These are phyloP conservation scores for Gorsachius magnificus DNA, from an alignment of 2,797 vertebrate genomes.

Conservation along the genomic window DNA sequence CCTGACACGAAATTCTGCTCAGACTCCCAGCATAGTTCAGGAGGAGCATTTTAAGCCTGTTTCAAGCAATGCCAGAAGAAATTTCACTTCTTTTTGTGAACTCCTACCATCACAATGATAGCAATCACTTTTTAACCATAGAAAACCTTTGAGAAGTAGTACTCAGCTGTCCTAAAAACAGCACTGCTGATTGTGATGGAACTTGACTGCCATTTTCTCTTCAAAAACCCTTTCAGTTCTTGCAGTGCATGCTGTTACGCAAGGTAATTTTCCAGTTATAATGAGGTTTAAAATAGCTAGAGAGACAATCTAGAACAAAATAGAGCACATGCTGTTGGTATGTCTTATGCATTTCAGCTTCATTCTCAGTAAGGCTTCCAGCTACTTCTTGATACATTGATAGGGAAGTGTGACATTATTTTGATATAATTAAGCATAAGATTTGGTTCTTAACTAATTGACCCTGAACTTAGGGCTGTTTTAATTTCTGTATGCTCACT, in stretches of 20 bases:
- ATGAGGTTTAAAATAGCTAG: conserved; percentile 53
- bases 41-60: neutral
- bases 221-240: conserved; percentile 1
- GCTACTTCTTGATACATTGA: neutral
- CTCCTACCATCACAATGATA: neutral
- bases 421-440: neutral
- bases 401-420: conserved; percentile 4
- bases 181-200: conserved; percentile 30
- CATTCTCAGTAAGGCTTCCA: neutral
- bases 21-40: neutral
- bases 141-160: conserved; percentile 29
- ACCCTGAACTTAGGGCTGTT: neutral
- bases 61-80: conserved; percentile 20
- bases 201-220: conserved; percentile 21
- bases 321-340: neutral
- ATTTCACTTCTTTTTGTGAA: conserved; percentile 4
- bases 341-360: conserved; percentile 3
- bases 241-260: conserved; percentile 5
- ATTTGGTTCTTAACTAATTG: neutral
- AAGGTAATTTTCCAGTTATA: conserved; percentile 46
- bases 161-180: conserved; percentile 37
- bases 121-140: conserved; percentile 21
- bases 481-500: neutral
- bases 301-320: neutral
- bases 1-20: neutral